A percentile compares a stretch with the other conserved stretches of the same genome.
Conservation (phyloP, 2,888 invertebrate genomes). For the Machimus atricapillus region DNA sequence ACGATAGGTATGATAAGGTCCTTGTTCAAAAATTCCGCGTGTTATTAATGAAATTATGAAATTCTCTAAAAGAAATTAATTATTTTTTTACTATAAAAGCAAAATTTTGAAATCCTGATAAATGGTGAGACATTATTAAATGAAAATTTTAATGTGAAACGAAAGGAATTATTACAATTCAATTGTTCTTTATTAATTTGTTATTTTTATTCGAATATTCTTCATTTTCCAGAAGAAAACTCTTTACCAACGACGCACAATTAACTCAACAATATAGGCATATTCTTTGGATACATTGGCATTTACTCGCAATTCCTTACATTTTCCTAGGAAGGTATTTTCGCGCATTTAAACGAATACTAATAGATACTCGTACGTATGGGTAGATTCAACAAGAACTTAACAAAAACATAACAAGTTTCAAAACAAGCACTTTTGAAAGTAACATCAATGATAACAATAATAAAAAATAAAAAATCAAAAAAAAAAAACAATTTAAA, state of each 20-base stretch:
- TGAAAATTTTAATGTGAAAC: not conserved
- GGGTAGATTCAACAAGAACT: not conserved
- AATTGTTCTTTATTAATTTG: not conserved
- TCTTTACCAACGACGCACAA: not conserved
- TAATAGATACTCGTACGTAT: not conserved
- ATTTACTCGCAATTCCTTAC: not conserved
- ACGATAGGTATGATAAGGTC: not conserved
- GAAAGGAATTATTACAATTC: not conserved
- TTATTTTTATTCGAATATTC: not conserved
- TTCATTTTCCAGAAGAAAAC: not conserved
- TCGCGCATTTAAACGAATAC: not conserved
- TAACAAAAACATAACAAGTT: not conserved
- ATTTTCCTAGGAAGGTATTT: not conserved
- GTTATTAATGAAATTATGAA: not conserved
- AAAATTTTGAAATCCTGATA: not conserved
- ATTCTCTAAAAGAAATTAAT: not conserved
- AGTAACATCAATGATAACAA: not conserved
- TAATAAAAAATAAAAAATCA: not conserved
- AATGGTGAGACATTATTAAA: not conserved
- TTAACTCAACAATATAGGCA: not conserved
- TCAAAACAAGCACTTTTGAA: slow-evolving; percentile 12
- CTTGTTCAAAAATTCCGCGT: not conserved
- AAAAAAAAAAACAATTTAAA: not conserved
- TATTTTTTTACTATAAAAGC: not conserved
- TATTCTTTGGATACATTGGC: not conserved